These are phyloP conservation scores for Ceramica pisi DNA, from an alignment of 2,888 invertebrate species.

Conservation along the genomic window DNA sequence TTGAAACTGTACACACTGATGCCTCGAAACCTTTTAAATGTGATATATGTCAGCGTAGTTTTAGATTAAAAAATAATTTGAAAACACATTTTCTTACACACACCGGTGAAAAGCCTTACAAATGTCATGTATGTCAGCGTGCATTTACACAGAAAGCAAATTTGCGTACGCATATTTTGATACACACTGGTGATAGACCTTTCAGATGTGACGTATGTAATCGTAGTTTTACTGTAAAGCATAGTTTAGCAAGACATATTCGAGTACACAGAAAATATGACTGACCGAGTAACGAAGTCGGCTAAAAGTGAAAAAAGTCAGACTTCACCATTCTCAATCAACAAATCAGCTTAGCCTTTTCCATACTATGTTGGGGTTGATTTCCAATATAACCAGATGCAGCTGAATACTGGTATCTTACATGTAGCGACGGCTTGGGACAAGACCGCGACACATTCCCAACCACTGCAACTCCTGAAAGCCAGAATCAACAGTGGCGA, in stretches of 20 bases:
- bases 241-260: conserved; percentile 2
- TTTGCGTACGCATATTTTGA: conserved; percentile 1
- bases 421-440: too few species aligned
- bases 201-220: neutral
- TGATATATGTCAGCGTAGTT: neutral
- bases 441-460: too few species aligned
- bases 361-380: too few species aligned
- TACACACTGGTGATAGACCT: conserved; percentile 7
- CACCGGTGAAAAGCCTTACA: conserved; percentile 10
- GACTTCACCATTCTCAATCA: too few species aligned
- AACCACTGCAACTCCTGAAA: too few species aligned
- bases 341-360: too few species aligned
- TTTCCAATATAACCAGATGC: too few species aligned
- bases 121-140: neutral
- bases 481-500: too few species aligned
- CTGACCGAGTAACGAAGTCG: neutral
- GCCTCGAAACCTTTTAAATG: neutral
- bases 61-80: neutral
- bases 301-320: too few species aligned
- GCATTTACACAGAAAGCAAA: conserved; percentile 1
- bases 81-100: neutral
- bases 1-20: neutral
- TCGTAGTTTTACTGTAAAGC: conserved; percentile 1
- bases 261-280: neutral
- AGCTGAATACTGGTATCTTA: too few species aligned